Evolutionary conservation across 2,888 invertebrate genomes (phyloP), one percentile per base, ranked within the genome.

Genomic region (Drosophila mercatorum): DNA sequence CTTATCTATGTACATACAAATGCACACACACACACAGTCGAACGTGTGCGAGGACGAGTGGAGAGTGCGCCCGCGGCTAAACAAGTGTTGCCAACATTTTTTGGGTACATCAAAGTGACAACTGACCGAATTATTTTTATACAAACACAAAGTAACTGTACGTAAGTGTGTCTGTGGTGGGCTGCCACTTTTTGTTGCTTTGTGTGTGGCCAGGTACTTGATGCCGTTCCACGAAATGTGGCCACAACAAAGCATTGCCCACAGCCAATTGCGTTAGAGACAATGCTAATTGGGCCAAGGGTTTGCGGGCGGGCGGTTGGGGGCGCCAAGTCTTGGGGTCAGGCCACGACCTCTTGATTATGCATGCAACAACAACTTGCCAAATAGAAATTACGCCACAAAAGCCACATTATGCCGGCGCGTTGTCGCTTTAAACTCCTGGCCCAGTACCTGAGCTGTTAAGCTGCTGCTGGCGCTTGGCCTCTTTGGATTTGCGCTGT

Each of bases 321-420:
- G 43, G 26, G 12, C 5, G 6, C 12, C 17, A 46, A 43, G 41
- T 52, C 43, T 49, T 49, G 49, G 51, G 62, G 62, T 67, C 75
- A 62, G 79, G 31, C 41, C 46, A 17, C 59, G 41, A 43, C 38
- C 43, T 56, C 81, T 77, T 83, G 72, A 88, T 80, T 70, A 87
- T 84, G 68, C 69, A 75, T 80, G 78, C 77, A 77, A 74, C 70
- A 78, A 75, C 72, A 84, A 85, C 53, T 80, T 61, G 69, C 72
- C 66, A 76, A 81, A 89, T 87, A 86, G 87, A 80, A 84, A 89
- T 74, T 89, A 72, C 72, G 76, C 88, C 90, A 72, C 85, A 86
- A 74, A 72, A 86, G 83, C 85, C 85, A 71, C 87, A 89, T 81
- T 88, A 89, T 89, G 88, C 86, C 78, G 88, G 88, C 85, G 72